These are phyloP conservation scores for Phainopepla nitens DNA, from an alignment of 2,113 vertebrate genomes.

Conservation along the genomic window DNA sequence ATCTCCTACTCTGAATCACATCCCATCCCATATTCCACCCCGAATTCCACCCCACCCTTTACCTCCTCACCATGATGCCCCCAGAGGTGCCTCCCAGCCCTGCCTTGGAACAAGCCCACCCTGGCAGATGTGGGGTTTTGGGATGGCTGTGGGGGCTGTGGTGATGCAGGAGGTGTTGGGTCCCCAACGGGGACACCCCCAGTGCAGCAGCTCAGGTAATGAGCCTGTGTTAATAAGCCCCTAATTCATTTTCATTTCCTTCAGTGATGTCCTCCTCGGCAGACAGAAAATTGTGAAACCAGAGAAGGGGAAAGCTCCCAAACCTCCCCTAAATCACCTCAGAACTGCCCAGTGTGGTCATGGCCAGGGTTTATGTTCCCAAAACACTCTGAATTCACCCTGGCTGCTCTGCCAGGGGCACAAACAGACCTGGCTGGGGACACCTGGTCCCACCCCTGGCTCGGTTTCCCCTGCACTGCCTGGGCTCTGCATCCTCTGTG, in stretches of 20 bases:
- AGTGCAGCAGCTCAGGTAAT: neutral
- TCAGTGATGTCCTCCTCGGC: fast-evolving
- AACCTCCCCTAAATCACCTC: neutral
- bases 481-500: neutral
- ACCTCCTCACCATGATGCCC: fast-evolving
- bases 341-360: neutral
- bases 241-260: neutral
- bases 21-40: neutral
- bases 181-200: fast-evolving
- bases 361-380: neutral
- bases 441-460: neutral
- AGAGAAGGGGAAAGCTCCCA: neutral
- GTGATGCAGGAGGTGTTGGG: fast-evolving
- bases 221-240: neutral
- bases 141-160: neutral
- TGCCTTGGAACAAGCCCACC: neutral
- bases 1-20: neutral
- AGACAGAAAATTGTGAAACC: neutral
- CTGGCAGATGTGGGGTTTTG: fast-evolving
- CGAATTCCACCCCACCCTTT: too few species aligned
- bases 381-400: neutral
- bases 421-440: fast-evolving
- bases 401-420: fast-evolving
- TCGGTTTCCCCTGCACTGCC: neutral
- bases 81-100: neutral